phyloP scores from a whole-genome alignment of 2,888 invertebrate species.

The Hydraecia micacea region DNA sequence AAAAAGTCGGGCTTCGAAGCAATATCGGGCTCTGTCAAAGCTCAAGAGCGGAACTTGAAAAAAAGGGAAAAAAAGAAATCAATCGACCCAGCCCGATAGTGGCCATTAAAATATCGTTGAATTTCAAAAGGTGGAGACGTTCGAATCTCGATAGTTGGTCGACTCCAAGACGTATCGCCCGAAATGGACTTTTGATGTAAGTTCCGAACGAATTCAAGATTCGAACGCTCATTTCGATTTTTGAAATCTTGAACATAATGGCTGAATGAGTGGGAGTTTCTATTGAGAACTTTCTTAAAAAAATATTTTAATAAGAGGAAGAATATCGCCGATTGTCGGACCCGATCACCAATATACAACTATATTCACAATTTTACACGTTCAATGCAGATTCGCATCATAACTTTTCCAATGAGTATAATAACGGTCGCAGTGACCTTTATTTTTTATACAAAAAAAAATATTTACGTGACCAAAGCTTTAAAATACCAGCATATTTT shows the following conservation, averaged over 20 bases:
- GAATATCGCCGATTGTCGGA: not conserved
- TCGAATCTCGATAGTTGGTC: conserved; percentile 76
- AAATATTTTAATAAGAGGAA: conserved; percentile 1
- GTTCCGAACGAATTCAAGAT: conserved; percentile 73
- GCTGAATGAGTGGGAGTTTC: conserved; percentile 17
- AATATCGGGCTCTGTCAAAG: conserved; percentile 81
- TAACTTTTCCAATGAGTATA: not conserved
- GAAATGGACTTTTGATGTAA: conserved; percentile 88
- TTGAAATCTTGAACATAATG: conserved; percentile 46
- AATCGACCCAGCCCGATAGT: conserved; percentile 84
- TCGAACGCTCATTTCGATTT: conserved; percentile 61
- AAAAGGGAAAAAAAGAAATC: conserved; percentile 78
- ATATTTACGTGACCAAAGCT: not conserved
- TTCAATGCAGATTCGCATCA: not conserved
- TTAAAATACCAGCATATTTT: not conserved
- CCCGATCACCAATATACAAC: not conserved
- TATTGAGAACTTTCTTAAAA: not conserved
- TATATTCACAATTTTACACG: not conserved
- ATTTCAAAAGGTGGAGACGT: conserved; percentile 85
- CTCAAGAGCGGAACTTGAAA: conserved; percentile 74
- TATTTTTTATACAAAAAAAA: not conserved
- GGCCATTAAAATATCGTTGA: conserved; percentile 90
- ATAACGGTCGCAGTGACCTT: not conserved
- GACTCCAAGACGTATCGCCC: conserved; percentile 82
- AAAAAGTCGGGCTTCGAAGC: conserved; percentile 76